phyloP scores from a whole-genome alignment of 1,140 invertebrate genomes.

The Melanaphis sacchari region DNA sequence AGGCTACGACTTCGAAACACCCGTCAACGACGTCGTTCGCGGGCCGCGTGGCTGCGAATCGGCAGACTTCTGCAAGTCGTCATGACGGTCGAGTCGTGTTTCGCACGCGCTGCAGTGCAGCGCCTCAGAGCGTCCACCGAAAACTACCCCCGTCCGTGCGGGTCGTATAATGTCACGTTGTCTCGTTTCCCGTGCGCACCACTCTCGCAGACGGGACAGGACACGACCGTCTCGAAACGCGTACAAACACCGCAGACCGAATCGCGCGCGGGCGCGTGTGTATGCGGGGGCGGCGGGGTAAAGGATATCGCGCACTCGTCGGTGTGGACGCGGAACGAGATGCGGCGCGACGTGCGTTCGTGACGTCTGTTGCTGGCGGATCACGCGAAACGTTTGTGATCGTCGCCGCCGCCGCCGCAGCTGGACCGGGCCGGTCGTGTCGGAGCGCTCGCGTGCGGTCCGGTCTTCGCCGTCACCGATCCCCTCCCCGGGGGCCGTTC shows the following conservation, averaged over 20 bases:
- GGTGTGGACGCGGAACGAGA: not conserved
- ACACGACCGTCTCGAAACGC: not conserved
- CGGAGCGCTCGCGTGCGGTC: not conserved
- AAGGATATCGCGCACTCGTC: no score
- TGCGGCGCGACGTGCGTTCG: not conserved
- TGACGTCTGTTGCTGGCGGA: slow-evolving; percentile 13
- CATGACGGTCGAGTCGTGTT: not conserved
- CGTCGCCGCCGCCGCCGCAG: not conserved
- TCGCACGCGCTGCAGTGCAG: not conserved
- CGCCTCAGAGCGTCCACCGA: not conserved
- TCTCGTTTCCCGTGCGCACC: not conserved
- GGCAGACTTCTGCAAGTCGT: not conserved
- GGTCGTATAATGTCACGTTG: not conserved
- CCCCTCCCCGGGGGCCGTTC: not conserved
- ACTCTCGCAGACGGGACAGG: not conserved
- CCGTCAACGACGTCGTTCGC: not conserved
- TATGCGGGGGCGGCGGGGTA: fast-evolving
- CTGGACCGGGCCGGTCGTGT: not conserved
- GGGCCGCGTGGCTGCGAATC: not conserved
- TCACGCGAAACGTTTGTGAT: slow-evolving; percentile 50
- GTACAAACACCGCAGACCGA: not conserved
- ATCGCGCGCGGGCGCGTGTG: no score
- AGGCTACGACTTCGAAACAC: not conserved
- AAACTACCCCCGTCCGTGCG: not conserved
- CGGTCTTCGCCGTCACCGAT: not conserved